Conservation (phyloP, 2,797 vertebrate genomes). For the Amblyraja radiata region DNA sequence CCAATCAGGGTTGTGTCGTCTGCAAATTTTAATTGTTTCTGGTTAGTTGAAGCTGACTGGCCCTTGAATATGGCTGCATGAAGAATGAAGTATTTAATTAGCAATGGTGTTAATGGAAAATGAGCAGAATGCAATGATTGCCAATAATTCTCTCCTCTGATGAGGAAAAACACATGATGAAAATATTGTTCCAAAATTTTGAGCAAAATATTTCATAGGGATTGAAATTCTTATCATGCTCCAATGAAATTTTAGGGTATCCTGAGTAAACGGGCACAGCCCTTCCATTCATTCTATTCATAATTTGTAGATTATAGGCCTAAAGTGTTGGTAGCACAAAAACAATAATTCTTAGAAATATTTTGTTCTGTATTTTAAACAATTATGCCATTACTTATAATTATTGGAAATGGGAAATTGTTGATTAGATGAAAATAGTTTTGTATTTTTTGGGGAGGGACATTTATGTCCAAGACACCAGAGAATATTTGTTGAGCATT, state of each 20-base stretch:
- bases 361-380: constrained; percentile 5
- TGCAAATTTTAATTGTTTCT: too few species aligned
- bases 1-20: too few species aligned
- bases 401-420: background rate
- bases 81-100: too few species aligned
- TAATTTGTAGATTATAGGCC: background rate
- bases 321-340: background rate
- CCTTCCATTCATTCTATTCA: too few species aligned
- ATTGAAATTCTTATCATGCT: background rate
- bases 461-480: background rate
- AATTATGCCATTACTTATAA: background rate
- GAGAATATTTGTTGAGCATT: background rate
- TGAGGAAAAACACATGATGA: too few species aligned
- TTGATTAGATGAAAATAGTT: background rate
- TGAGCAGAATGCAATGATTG: too few species aligned
- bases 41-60: too few species aligned
- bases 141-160: too few species aligned
- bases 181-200: too few species aligned
- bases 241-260: background rate
- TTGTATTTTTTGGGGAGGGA: background rate
- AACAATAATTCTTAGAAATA: background rate
- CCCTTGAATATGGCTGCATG: too few species aligned
- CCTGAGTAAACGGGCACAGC: background rate
- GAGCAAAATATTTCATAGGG: too few species aligned
- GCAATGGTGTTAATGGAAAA: too few species aligned